These are phyloP conservation scores for Hypanus sabinus DNA, from an alignment of 2,113 vertebrate species.

Conservation along the genomic window DNA sequence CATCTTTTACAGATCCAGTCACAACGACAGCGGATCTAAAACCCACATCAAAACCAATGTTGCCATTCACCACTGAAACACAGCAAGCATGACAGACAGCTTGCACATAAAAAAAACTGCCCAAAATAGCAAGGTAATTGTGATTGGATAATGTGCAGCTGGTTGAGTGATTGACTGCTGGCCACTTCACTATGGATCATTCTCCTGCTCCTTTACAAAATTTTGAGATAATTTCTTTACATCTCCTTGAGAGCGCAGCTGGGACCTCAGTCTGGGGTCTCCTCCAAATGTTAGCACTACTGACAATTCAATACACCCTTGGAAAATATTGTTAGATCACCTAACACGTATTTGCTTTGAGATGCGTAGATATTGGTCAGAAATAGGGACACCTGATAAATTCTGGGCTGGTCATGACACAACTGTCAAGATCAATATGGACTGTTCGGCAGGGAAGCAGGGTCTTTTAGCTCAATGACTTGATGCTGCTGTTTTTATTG, in stretches of 20 bases:
- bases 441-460: too few species aligned
- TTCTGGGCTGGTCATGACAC: neutral
- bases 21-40: neutral
- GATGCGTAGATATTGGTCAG: neutral
- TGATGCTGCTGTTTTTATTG: too few species aligned
- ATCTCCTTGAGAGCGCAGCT: neutral
- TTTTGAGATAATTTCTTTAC: neutral
- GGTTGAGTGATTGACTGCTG: too few species aligned
- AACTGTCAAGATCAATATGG: too few species aligned
- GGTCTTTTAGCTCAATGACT: too few species aligned
- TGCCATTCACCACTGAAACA: neutral
- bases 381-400: neutral
- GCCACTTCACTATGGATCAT: too few species aligned
- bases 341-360: neutral
- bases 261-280: neutral
- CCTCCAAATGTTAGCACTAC: neutral
- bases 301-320: neutral
- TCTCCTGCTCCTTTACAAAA: neutral
- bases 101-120: neutral
- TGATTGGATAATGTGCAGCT: neutral
- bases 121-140: neutral
- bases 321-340: neutral
- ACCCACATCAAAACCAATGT: neutral
- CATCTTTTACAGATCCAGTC: neutral
- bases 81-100: neutral